Base-by-base conservation (phyloP, 2,113 vertebrate genomes). In the Actenoides lindsayi region DNA sequence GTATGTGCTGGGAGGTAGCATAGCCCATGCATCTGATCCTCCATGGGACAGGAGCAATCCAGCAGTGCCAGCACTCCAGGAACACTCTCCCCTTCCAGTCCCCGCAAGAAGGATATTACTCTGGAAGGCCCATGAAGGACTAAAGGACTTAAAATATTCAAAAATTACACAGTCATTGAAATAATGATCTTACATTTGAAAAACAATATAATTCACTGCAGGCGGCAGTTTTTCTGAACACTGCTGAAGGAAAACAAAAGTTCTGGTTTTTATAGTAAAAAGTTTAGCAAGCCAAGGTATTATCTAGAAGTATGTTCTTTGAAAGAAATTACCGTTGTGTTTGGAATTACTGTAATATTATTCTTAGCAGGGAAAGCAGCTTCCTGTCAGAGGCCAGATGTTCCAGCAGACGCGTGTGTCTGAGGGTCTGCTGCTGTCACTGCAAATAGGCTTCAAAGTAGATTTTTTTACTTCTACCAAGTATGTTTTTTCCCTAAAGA, bases 351-450 rank as follows among this genome's bases (percentile, higher is more conserved):
- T 57, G 68, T 24, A 37, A 7, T 37, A 39, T 28, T 54, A 46
- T 10, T 59, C 74, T 41, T 30, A 56, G 31, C 41, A 24, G 54
- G 35, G 41, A 50, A 80, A 10, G 53, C 19, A 81, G 80, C 19
- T 71, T 67, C 85, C 75, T 68, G 48, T 20, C 20, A n/a, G 64
- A 56, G 64, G 42, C 30, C 96, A 94, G 91, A 96, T 94, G 89
- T 90, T 87, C 4, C 13, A 62, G 83, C 89, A 96, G 83, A 70
- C 75, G 81, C 0, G 9, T 3, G 3, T 4, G 30, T 53, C 11
- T 31, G 28, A 76, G 46, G 28, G 28, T 33, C 42, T 1, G 16
- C 50, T 78, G 35, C 14, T 84, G 75, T 74, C 50, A 50, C 54
- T 30, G 68, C 44, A 56, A 28, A 77, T 12, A 78, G 8, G 39